phyloP scores from a whole-genome alignment of 2,888 invertebrate genomes.

The Smittia sp. region DNA sequence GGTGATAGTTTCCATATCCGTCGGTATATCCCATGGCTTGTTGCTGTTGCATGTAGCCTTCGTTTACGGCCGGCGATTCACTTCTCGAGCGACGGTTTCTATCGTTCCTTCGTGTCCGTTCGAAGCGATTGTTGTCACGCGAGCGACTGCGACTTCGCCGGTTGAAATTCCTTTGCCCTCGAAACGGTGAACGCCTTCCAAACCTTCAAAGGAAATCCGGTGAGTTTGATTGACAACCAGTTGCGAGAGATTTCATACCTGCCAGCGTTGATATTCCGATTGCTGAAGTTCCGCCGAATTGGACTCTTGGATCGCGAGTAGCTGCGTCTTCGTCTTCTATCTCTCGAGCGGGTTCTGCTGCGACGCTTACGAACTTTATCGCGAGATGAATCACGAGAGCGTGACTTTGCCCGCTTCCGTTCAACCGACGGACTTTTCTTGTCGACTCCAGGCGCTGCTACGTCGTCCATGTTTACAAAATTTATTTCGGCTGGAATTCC shows the following conservation, averaged over 20 bases:
- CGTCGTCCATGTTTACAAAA: slow-evolving; percentile 7
- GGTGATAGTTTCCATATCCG: background rate
- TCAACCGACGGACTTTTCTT: background rate
- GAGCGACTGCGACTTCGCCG: slow-evolving; percentile 16
- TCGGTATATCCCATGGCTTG: slow-evolving; percentile 1
- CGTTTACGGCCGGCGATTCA: background rate
- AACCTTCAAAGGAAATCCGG: background rate
- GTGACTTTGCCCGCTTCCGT: background rate
- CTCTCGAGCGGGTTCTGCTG: slow-evolving; percentile 15
- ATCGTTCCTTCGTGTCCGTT: background rate
- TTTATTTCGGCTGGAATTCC: background rate
- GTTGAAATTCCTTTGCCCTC: slow-evolving; percentile 5
- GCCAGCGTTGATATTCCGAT: background rate
- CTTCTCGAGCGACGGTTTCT: slow-evolving; percentile 18
- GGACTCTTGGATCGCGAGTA: slow-evolving; percentile 16
- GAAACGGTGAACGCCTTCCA: slow-evolving; percentile 3
- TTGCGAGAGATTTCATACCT: background rate
- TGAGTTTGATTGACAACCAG: background rate
- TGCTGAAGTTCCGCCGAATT: background rate
- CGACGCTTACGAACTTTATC: background rate
- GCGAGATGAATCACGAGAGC: background rate
- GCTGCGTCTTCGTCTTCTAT: background rate
- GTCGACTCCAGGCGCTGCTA: background rate
- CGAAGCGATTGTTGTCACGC: slow-evolving; percentile 18
- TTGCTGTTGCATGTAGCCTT: slow-evolving; percentile 3